Evolutionary conservation across 2,888 invertebrate species (phyloP), one percentile per base, ranked within the genome.

Genomic region (Hedychridium roseum): DNA sequence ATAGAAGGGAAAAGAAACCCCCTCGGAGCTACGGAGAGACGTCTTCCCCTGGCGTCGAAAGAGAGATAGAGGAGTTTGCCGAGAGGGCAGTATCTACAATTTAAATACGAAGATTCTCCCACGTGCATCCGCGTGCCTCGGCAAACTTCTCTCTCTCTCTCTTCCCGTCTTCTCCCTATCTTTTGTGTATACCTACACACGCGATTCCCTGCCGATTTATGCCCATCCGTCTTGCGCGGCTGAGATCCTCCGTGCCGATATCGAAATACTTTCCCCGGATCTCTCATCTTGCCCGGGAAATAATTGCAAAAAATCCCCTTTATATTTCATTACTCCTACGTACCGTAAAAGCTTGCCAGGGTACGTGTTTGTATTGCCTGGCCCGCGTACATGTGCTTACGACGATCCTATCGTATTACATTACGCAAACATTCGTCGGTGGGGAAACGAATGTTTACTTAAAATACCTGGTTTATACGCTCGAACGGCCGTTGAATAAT

Each of bases 11-110:
- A 27, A 42, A 11, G 28, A 48, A 46, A 47, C 41, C 34, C 43
- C 37, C 48, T 50, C 41, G 50, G 49, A 46, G 48, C 43, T 40
- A 36, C 35, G 34, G n/a, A 23, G 26, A 16, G 20, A 21, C 21
- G 23, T 14, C 42, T 4, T 17, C 28, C 43, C 34, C 18, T 20
- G 21, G 27, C 30, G 27, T 26, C 40, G 15, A 36, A 18, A 11
- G 17, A 11, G 28, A 28, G 15, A 40, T 7, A 20, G 36, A 32
- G 43, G 41, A 17, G 41, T 51, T 51, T 6, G 37, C 37, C 28
- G 12, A 26, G 39, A 11, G 11, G 27, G 12, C 50, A 56, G 2
- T 53, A 56, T 62, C 62, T 59, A 45, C 62, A 62, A 60, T 62
- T 62, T 54, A 62, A 62, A 54, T 62, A 44, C 39, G 42, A 6